These are phyloP conservation scores for Leptatherina wallacei DNA, from an alignment of 2,797 vertebrate species.

Conservation along the genomic window DNA sequence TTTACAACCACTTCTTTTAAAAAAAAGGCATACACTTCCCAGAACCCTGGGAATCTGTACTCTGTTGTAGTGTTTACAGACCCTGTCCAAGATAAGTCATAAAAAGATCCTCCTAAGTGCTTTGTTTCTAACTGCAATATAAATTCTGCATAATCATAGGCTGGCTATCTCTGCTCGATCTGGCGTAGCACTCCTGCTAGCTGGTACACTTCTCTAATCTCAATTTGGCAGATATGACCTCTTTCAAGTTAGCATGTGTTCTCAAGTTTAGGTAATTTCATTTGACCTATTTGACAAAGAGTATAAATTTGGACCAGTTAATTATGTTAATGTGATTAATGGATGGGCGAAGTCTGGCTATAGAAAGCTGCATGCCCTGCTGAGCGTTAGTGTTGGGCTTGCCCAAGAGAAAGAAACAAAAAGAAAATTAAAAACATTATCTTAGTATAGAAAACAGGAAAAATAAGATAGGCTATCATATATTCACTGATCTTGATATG, in stretches of 20 bases:
- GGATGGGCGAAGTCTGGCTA: slow-evolving; percentile 56
- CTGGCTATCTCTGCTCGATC: slow-evolving; percentile 75
- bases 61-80: slow-evolving; percentile 77
- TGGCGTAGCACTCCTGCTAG: slow-evolving; percentile 73
- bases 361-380: slow-evolving; percentile 67
- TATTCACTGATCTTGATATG: slow-evolving; percentile 81
- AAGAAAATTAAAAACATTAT: slow-evolving; percentile 24
- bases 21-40: slow-evolving; percentile 75
- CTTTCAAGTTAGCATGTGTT: slow-evolving; percentile 73
- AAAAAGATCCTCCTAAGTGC: slow-evolving; percentile 78
- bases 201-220: slow-evolving; percentile 82
- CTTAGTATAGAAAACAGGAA: slow-evolving; percentile 65
- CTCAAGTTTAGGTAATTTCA: slow-evolving; percentile 74
- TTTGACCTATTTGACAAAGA: slow-evolving; percentile 73
- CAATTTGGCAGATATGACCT: slow-evolving; percentile 84
- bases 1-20: slow-evolving; percentile 73
- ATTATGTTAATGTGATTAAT: slow-evolving; percentile 53
- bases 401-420: slow-evolving; percentile 56
- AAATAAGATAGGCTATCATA: slow-evolving; percentile 69
- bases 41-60: slow-evolving; percentile 58
- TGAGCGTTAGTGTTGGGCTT: slow-evolving; percentile 65
- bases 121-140: slow-evolving; percentile 76
- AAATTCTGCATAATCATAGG: slow-evolving; percentile 79
- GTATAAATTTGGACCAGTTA: slow-evolving; percentile 66
- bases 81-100: slow-evolving; percentile 70